phyloP scores from a whole-genome alignment of 1,140 invertebrate species.

The Sitodiplosis mosellana region DNA sequence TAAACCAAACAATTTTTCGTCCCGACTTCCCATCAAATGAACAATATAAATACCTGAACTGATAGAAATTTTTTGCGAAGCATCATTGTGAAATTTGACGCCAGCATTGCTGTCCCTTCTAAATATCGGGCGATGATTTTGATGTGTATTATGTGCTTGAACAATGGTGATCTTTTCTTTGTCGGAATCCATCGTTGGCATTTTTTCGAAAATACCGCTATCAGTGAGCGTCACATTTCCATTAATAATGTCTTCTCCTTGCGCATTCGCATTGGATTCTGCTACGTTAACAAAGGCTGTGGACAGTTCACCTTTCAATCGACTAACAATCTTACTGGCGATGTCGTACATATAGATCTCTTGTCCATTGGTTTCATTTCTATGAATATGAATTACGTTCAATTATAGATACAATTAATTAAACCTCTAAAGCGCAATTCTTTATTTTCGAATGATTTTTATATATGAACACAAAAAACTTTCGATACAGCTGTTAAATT shows the following conservation, averaged over 20 bases:
- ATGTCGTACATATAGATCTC: slow-evolving; percentile 78
- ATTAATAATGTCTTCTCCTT: slow-evolving; percentile 44
- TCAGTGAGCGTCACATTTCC: slow-evolving; percentile 32
- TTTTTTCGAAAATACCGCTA: slow-evolving; percentile 27
- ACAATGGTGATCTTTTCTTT: slow-evolving; percentile 1
- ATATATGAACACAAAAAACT: neutral
- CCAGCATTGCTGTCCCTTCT: too few relatives aligned
- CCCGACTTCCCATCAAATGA: too few relatives aligned
- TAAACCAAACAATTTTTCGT: too few relatives aligned
- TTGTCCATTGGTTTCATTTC: slow-evolving; percentile 33
- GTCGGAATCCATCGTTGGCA: slow-evolving; percentile 9
- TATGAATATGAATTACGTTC: slow-evolving; percentile 6
- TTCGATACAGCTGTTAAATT: too few relatives aligned
- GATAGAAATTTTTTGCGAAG: too few relatives aligned
- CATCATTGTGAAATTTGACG: too few relatives aligned
- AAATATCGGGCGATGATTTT: too few relatives aligned
- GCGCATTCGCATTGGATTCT: slow-evolving; percentile 54
- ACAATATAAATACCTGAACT: too few relatives aligned
- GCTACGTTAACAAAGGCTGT: slow-evolving; percentile 65
- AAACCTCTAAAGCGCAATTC: too few relatives aligned
- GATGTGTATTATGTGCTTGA: too few relatives aligned
- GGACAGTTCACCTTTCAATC: slow-evolving; percentile 50
- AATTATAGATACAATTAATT: neutral
- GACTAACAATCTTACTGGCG: slow-evolving; percentile 41
- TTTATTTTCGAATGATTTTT: neutral